Evolutionary conservation across 2,113 vertebrate species (phyloP).

Genomic region (Hiodon tergisus): DNA sequence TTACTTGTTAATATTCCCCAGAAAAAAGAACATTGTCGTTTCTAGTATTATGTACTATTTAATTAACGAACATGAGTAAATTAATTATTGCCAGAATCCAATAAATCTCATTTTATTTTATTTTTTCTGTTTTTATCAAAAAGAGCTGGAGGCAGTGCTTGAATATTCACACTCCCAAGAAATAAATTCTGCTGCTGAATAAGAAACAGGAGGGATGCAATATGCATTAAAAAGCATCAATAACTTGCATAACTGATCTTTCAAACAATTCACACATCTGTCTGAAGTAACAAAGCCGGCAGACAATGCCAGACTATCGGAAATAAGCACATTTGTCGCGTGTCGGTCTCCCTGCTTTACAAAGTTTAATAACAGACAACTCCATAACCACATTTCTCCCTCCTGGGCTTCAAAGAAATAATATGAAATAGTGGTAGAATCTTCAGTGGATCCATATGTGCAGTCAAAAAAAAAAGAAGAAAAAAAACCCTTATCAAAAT

Average conservation of each 20-base stretch:
- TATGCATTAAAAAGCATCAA: not conserved
- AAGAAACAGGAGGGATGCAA: not conserved
- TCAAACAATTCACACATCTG: not conserved
- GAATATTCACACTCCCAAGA: not conserved
- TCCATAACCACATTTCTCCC: not conserved
- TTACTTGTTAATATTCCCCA: not conserved
- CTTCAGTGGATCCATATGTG: not conserved
- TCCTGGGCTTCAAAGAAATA: not conserved
- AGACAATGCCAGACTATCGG: not conserved
- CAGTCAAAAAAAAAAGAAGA: not conserved
- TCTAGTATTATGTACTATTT: slow-evolving; percentile 3
- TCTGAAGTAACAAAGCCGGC: not conserved
- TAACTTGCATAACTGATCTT: not conserved
- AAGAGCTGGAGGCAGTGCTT: not conserved
- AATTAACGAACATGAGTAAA: slow-evolving; percentile 12
- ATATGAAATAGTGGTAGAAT: not conserved
- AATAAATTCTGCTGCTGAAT: not conserved
- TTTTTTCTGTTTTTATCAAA: not conserved
- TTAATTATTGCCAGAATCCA: not conserved
- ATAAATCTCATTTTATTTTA: not conserved
- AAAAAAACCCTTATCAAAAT: not conserved
- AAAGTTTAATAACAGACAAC: not conserved
- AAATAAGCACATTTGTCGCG: not conserved
- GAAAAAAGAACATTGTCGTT: not conserved
- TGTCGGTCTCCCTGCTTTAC: not conserved